Percentiles rank a stretch among this genome's conserved stretches.
Conservation (phyloP, 2,113 vertebrate species). For the Polypterus senegalus region DNA sequence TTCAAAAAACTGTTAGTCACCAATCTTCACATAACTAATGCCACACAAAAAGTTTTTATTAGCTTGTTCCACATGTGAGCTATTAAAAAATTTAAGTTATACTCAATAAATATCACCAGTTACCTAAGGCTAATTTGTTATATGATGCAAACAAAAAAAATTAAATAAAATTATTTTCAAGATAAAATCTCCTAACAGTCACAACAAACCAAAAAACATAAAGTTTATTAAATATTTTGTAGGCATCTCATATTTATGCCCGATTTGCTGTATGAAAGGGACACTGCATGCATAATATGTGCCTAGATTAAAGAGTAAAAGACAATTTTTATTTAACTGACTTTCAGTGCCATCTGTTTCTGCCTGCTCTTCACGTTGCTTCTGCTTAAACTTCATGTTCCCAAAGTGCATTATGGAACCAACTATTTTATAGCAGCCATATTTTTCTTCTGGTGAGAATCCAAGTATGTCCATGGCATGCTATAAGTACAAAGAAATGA, state of each 20-base stretch:
- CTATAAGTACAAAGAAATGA: constrained; percentile 33
- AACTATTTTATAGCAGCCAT: constrained; percentile 82
- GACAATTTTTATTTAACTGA: constrained; percentile 30
- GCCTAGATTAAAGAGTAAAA: background rate
- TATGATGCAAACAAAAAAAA: too few relatives aligned
- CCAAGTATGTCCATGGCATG: constrained; percentile 89
- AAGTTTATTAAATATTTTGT: too few relatives aligned
- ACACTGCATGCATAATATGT: background rate
- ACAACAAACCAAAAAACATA: too few relatives aligned
- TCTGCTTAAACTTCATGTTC: constrained; percentile 96
- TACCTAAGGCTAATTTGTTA: too few relatives aligned
- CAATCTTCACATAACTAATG: too few relatives aligned
- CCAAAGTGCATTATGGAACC: constrained; percentile 90
- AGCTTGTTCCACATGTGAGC: too few relatives aligned
- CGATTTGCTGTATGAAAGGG: background rate
- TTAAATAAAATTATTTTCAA: too few relatives aligned
- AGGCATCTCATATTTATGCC: too few relatives aligned
- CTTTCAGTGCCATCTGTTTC: constrained; percentile 85
- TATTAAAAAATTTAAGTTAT: background rate
- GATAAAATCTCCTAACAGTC: too few relatives aligned
- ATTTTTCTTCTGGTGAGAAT: constrained; percentile 75
- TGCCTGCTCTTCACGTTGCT: constrained; percentile 84
- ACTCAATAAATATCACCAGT: background rate
- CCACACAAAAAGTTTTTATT: too few relatives aligned
- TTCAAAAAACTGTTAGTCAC: too few relatives aligned